Evolutionary conservation across 2,888 invertebrate genomes (phyloP).

Genomic region (Tromatobia lineatoria): DNA sequence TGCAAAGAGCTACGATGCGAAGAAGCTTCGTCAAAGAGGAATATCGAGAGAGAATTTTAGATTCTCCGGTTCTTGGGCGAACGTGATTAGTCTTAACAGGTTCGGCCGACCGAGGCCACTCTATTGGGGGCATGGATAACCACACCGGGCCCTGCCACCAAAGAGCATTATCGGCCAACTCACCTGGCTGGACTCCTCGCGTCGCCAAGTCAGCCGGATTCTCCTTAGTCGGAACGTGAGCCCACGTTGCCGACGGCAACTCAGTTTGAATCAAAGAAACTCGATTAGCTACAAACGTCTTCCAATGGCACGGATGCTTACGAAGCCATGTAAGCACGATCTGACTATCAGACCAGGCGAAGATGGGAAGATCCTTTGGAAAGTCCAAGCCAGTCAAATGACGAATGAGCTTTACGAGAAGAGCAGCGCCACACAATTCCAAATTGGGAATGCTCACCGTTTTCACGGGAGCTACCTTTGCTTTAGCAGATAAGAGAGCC

Average conservation of each 20-base stretch:
- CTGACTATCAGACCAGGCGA: background rate
- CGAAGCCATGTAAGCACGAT: constrained; percentile 21
- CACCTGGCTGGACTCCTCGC: background rate
- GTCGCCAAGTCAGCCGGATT: constrained; percentile 16
- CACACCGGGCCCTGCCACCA: constrained; percentile 10
- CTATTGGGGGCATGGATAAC: background rate
- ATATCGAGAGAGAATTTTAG: background rate
- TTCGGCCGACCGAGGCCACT: background rate
- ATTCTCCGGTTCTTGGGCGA: background rate
- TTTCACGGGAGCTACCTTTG: too few species aligned
- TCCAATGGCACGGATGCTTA: constrained; percentile 25
- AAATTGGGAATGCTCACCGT: too few species aligned
- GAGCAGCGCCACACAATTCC: too few species aligned
- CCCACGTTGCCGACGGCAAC: background rate
- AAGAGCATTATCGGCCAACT: background rate
- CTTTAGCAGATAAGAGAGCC: too few species aligned
- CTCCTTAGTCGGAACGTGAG: background rate
- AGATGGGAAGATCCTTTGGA: too few species aligned
- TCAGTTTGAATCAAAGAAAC: constrained; percentile 17
- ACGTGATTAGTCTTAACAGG: background rate
- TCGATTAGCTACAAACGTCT: constrained; percentile 18
- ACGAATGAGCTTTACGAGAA: too few species aligned
- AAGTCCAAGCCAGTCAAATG: too few species aligned
- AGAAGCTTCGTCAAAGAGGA: background rate
- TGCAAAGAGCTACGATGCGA: background rate